phyloP scores from a whole-genome alignment of 2,113 vertebrate species.

The Girardinichthys multiradiatus region DNA sequence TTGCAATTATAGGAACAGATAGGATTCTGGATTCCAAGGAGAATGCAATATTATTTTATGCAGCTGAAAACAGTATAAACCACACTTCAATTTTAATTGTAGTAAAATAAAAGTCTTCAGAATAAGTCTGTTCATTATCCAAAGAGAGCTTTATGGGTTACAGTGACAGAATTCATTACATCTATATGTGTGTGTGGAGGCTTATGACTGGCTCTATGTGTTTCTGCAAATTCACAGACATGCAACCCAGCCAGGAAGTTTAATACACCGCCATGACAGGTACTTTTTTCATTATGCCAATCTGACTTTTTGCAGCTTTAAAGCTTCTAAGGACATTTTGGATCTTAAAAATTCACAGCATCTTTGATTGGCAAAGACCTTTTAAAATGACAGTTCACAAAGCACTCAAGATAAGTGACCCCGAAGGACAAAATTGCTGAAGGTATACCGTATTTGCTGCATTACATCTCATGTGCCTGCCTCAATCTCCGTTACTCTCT shows the following conservation, averaged over 20 bases:
- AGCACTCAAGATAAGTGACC: too few species aligned
- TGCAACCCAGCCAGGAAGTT: slow-evolving; percentile 9
- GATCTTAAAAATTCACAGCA: too few species aligned
- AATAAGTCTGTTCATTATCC: slow-evolving; percentile 23
- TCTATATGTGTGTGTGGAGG: too few species aligned
- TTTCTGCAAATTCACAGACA: slow-evolving; percentile 16
- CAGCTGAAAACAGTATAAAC: not conserved
- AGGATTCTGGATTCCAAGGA: not conserved
- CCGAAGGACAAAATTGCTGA: too few species aligned
- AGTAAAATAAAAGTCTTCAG: not conserved
- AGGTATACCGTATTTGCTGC: too few species aligned
- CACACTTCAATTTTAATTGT: not conserved
- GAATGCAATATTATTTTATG: too few species aligned
- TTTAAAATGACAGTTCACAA: too few species aligned
- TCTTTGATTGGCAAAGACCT: too few species aligned
- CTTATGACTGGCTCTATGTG: not conserved
- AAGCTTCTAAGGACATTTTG: not conserved
- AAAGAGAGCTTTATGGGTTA: slow-evolving; percentile 19
- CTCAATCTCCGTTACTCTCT: too few species aligned
- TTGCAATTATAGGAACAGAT: not conserved
- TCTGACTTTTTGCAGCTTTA: slow-evolving; percentile 28
- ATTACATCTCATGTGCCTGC: too few species aligned
- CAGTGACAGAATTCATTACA: slow-evolving; percentile 24
- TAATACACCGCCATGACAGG: slow-evolving; percentile 24
- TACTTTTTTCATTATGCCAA: slow-evolving; percentile 16